A percentile compares a stretch with the other conserved stretches of the same genome.
These are phyloP conservation scores for Prolemur simus DNA, from an alignment of 2,113 vertebrate genomes.

Conservation along the genomic window DNA sequence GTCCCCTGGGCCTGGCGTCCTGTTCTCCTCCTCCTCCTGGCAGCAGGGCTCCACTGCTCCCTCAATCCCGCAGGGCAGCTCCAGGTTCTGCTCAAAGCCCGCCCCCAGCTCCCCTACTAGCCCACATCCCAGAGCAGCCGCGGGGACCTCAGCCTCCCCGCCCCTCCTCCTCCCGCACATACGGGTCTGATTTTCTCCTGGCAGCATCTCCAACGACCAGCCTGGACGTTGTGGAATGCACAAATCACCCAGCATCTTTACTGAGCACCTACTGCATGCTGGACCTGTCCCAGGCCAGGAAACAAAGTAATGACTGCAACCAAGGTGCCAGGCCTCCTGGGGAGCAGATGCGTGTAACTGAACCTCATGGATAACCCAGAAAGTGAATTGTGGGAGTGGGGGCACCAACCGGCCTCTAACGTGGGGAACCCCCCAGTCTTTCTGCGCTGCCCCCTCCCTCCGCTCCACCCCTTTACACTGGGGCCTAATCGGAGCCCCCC, in stretches of 20 bases:
- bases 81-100: not conserved
- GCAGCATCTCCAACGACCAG: not conserved
- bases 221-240: not conserved
- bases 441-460: not conserved
- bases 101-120: not conserved
- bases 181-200: not conserved
- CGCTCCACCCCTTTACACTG: not conserved
- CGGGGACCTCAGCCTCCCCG: too few relatives aligned
- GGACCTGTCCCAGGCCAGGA: not conserved
- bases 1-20: slow-evolving; percentile 33
- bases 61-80: not conserved
- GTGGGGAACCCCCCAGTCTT: not conserved
- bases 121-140: too few relatives aligned
- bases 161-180: not conserved
- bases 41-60: not conserved
- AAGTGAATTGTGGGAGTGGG: not conserved
- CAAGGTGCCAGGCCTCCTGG: not conserved
- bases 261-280: slow-evolving; percentile 45
- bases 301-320: not conserved
- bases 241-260: not conserved
- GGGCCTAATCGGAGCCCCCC: not conserved
- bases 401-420: not conserved
- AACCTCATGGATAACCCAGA: not conserved
- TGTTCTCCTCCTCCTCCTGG: not conserved
- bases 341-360: not conserved